Percentiles rank a stretch among this genome's conserved stretches.
Conservation (phyloP, 2,113 vertebrate species). For the Gasterosteus nipponicus region DNA sequence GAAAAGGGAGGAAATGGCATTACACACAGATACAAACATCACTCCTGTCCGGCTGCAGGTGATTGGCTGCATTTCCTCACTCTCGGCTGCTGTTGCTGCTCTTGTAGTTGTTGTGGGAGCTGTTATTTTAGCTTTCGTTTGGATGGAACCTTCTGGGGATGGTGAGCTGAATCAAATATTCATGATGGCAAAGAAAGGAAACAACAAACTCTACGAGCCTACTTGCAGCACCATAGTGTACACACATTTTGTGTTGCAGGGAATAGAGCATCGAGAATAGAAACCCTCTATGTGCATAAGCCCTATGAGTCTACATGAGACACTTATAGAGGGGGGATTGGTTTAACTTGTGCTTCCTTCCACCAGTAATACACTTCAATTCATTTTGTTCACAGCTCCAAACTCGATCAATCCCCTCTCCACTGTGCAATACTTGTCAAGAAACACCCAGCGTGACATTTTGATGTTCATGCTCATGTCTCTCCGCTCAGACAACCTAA, state of each 20-base stretch:
- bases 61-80: slow-evolving; percentile 32
- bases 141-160: slow-evolving; percentile 60
- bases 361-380: background rate
- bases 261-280: background rate
- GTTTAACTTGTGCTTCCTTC: background rate
- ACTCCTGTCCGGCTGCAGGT: slow-evolving; percentile 24
- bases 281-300: background rate
- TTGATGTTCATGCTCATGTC: slow-evolving; percentile 14
- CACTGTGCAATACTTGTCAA: slow-evolving; percentile 15
- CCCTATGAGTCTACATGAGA: background rate
- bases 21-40: slow-evolving; percentile 1
- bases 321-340: background rate
- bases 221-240: slow-evolving; percentile 24
- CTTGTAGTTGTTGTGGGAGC: slow-evolving; percentile 47
- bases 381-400: background rate
- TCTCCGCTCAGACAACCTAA: slow-evolving; percentile 40
- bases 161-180: slow-evolving; percentile 70
- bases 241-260: background rate
- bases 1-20: background rate
- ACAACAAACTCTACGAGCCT: slow-evolving; percentile 52
- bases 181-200: slow-evolving; percentile 70
- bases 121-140: slow-evolving; percentile 66
- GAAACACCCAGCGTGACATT: slow-evolving; percentile 9
- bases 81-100: slow-evolving; percentile 21
- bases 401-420: slow-evolving; percentile 9